These are phyloP conservation scores for Anolis sagrei DNA, from an alignment of 2,113 vertebrate genomes.

Conservation along the genomic window DNA sequence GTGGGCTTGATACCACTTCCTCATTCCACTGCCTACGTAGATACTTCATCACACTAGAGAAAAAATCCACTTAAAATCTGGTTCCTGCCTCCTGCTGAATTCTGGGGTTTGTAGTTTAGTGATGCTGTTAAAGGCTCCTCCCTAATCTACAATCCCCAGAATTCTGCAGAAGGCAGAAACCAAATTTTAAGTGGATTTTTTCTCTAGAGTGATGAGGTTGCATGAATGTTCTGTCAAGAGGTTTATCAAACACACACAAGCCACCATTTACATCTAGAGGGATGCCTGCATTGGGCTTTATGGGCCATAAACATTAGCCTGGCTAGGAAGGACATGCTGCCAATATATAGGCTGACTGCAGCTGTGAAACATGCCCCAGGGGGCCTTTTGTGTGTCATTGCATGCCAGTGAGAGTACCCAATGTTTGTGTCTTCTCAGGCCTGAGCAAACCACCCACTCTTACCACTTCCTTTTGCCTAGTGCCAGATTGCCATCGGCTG, in stretches of 20 bases:
- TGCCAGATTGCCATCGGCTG: constrained; percentile 2
- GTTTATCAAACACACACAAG: background rate
- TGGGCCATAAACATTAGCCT: background rate
- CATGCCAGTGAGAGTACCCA: background rate
- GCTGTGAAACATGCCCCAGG: background rate
- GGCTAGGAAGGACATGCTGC: background rate
- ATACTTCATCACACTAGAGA: too few relatives aligned
- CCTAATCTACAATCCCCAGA: too few relatives aligned
- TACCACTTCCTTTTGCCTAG: constrained; percentile 28
- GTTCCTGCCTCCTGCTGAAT: too few relatives aligned
- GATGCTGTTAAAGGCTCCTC: too few relatives aligned
- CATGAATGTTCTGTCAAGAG: too few relatives aligned
- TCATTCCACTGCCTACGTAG: background rate
- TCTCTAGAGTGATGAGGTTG: too few relatives aligned
- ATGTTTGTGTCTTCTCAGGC: constrained; percentile 11
- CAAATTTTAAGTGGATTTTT: too few relatives aligned
- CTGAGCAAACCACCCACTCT: constrained; percentile 10
- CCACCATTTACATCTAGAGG: background rate
- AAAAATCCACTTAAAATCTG: too few relatives aligned
- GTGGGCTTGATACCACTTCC: background rate
- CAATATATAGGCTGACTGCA: background rate
- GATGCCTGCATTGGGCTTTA: background rate
- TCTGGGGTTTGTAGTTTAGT: too few relatives aligned
- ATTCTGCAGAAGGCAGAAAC: too few relatives aligned
- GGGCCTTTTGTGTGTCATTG: constrained; percentile 10